A percentile compares a stretch with the other conserved stretches of the same genome.
These are phyloP conservation scores for Parauchenoglanis ngamensis DNA, from an alignment of 2,797 vertebrate species.

Conservation along the genomic window DNA sequence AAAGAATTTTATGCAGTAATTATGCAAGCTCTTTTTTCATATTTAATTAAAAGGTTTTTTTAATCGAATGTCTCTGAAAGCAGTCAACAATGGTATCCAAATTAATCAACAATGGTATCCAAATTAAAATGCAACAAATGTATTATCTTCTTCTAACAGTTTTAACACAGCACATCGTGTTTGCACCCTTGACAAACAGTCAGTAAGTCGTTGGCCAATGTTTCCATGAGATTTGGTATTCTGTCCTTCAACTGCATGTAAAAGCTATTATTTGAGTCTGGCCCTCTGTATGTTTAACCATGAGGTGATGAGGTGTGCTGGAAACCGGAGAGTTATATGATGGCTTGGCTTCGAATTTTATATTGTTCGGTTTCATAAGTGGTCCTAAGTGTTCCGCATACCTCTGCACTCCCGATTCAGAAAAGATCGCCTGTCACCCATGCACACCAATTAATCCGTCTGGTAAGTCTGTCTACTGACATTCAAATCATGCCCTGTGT, in stretches of 20 bases:
- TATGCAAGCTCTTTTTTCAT: background rate
- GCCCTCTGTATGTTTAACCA: background rate
- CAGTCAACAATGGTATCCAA: background rate
- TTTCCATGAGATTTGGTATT: background rate
- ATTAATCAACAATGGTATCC: background rate
- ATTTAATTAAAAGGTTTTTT: background rate
- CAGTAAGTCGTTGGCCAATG: background rate
- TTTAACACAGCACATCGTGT: background rate
- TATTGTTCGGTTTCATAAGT: background rate
- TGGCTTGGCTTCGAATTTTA: background rate
- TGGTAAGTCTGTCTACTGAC: background rate
- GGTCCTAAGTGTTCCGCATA: background rate
- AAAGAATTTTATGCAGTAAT: background rate
- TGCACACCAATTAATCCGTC: background rate
- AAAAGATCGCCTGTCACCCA: background rate
- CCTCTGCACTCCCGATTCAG: background rate
- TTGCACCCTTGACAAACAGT: background rate
- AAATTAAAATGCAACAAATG: background rate
- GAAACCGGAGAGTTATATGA: background rate
- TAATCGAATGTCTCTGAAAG: background rate
- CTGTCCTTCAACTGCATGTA: background rate
- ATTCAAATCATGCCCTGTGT: background rate
- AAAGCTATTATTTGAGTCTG: background rate
- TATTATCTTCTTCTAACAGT: background rate
- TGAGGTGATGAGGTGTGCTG: background rate